Evolutionary conservation across 2,113 vertebrate genomes (phyloP), one percentile per base, ranked within the genome.

Genomic region (Lycocorax pyrrhopterus): DNA sequence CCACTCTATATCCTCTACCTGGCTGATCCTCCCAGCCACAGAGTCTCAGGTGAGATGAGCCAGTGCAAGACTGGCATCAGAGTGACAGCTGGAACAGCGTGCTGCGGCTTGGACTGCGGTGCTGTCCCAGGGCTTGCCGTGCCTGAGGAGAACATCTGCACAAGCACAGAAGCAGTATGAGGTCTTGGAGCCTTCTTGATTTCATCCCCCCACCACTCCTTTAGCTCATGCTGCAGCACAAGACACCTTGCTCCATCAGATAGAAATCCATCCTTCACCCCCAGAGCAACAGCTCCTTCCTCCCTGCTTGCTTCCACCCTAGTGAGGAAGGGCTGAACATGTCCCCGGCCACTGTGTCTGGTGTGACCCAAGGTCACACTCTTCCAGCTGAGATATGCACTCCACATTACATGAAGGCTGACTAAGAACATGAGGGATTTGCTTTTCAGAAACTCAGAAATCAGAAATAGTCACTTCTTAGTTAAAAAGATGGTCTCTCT

Each of bases 21-120:
- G 94, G 83, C 95, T 96, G 90, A 90, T 96, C 92, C 59, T 95
- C 78, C 94, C 89, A 97, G 91, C 87, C 87, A 97, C 87, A 51
- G 63, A 83, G 91, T 76, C 53, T 77, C 93, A 69, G 87, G 74
- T 89, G 84, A 96, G 94, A 66, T 63, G 94, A 95, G 64, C 91
- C 85, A 95, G 82, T 83, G 64, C 83, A 89, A 92, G 47, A 74
- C 89, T 59, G 53, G 76, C 86, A 77, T n/a, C 55, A 94, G 86
- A 94, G 59, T 11, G 77, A 78, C 27, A 95, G 89, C 89, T 89
- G 10, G n/a, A 86, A 83, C 90, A 93, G 37, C 3, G 27, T 26
- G 78, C 64, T 76, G 84, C 0, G 19, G 90, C 91, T 93, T 63
- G 21, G 91, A 41, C 75, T 94, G 94, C 8, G 8, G 78, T 32